Base-by-base conservation (phyloP, 1,140 invertebrate genomes). In the Neodiprion virginianus region DNA sequence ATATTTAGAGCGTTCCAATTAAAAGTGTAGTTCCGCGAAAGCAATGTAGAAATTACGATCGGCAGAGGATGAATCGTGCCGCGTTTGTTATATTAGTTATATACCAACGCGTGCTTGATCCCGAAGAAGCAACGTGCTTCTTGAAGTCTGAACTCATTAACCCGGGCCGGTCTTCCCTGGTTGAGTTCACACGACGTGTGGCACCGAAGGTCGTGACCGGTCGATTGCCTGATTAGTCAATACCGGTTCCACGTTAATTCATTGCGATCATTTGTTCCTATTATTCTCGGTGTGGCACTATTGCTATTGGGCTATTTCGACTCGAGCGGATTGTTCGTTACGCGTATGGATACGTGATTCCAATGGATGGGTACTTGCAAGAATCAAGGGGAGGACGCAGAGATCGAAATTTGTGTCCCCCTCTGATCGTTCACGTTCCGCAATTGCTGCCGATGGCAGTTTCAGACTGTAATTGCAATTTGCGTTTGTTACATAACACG, bases 181-280 rank as follows among this genome's bases (percentile, higher is more conserved):
- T 78, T 72, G 79, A 83, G 81, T 84, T 85, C 82, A 77, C 83
- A 85, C 80, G 81, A 67, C 67, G 61, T 72, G 48, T 50, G 77
- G 28, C 73, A 49, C 69, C 73, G 77, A 72, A 84, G 82, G 81
- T 83, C 84, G 78, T 49, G 76, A 65, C 74, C 77, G 71, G 53
- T 61, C 70, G 68, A 65, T 21, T 73, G 80, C 77, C 80, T 82
- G 84, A 84, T 83, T 80, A 78, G 78, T 74, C 80, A 80, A 84
- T 83, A 84, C 76, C 82, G 84, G 85, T 84, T 86, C 75, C 72
- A 77, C 78, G 74, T 82, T 85, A 85, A 85, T 85, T 84, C 80
- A 83, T 84, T 78, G 80, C 74, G 84, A 84, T 83, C 76, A 78
- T 74, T 72, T 61, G 53, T 61, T 61, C 70, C 76, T 77, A 80